Percentiles rank a stretch among this genome's conserved stretches.
Conservation (phyloP, 2,113 vertebrate species). For the Eurypyga helias region DNA sequence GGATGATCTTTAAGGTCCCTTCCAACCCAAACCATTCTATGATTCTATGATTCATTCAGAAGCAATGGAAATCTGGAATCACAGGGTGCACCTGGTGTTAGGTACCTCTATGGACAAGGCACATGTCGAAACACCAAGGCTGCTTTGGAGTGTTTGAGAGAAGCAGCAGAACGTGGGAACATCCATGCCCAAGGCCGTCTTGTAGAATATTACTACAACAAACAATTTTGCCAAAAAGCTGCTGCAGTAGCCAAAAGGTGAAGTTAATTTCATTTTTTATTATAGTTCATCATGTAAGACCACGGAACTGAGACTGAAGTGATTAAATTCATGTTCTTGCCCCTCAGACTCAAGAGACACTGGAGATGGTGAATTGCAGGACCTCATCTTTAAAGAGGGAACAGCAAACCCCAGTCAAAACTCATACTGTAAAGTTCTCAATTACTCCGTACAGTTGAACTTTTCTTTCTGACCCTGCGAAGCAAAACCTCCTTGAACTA, state of each 20-base stretch:
- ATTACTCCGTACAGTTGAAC: background rate
- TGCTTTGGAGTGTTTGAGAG: slow-evolving; percentile 75
- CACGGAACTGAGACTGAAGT: background rate
- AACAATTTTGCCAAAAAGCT: slow-evolving; percentile 80
- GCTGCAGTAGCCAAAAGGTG: slow-evolving; percentile 78
- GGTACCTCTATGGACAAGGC: slow-evolving; percentile 84
- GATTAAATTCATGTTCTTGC: background rate
- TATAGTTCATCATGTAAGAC: background rate
- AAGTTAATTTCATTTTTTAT: slow-evolving; percentile 11
- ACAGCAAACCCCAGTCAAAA: background rate
- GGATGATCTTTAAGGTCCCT: no score
- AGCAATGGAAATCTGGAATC: slow-evolving; percentile 86
- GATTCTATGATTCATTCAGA: no score
- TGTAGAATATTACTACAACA: slow-evolving; percentile 80
- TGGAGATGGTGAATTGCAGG: background rate
- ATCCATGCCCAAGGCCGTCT: slow-evolving; percentile 83
- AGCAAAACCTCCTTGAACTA: background rate
- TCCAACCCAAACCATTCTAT: no score
- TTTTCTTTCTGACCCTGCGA: background rate
- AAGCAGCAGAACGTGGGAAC: slow-evolving; percentile 79
- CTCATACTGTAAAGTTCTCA: background rate
- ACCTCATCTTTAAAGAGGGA: background rate
- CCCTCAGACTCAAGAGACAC: background rate
- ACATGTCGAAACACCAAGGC: slow-evolving; percentile 47
- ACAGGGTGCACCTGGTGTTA: slow-evolving; percentile 80